Evolutionary conservation across 2,113 vertebrate genomes (phyloP), one percentile per base, ranked within the genome.

Genomic region (Entelurus aequoreus): DNA sequence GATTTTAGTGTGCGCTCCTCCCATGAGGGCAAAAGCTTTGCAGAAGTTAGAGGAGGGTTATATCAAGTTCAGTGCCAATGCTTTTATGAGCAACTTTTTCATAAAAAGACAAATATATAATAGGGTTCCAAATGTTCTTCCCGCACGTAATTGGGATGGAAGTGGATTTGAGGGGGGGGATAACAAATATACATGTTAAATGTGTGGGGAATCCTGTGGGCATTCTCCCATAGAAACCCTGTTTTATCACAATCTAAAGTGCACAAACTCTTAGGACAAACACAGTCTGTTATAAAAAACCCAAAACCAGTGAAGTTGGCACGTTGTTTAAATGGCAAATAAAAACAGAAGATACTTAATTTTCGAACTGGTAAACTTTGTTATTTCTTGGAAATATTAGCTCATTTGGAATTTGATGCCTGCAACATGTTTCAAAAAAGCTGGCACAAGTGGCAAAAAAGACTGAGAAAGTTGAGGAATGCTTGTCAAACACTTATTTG

Each of bases 11-110:
- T 82, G 77, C 84, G 84, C 86, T 86, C 82, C 67, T 88, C 87
- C 87, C 87, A 82, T 68, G 86, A 87, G 87, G 82, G 69, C 48
- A 70, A 57, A 69, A 82, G 84, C 81, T 84, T 86, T 83, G 83
- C 83, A 77, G 83, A 86, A 89, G 85, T 88, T 87, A 73, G 84
- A 85, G 54, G 79, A 86, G 85, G 87, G 87, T 88, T 87, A 88
- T 82, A 63, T 84, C 79, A 84, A 86, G 84, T 89, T 86, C 84
- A 86, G 86, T 85, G 56, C 50, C 76, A 86, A 83, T 84, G 80
- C 79, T 75, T 73, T 73, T 61, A 52, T 13, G 40, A 74, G 70
- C 74, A 88, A 88, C 85, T 86, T 88, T 86, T 84, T 71, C 74
- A 78, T 79, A 79, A 86, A 83, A 82, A 84, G 77, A 81, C 63